Evolutionary conservation across 2,113 vertebrate species (phyloP).

Genomic region (Morphnarchus princeps): DNA sequence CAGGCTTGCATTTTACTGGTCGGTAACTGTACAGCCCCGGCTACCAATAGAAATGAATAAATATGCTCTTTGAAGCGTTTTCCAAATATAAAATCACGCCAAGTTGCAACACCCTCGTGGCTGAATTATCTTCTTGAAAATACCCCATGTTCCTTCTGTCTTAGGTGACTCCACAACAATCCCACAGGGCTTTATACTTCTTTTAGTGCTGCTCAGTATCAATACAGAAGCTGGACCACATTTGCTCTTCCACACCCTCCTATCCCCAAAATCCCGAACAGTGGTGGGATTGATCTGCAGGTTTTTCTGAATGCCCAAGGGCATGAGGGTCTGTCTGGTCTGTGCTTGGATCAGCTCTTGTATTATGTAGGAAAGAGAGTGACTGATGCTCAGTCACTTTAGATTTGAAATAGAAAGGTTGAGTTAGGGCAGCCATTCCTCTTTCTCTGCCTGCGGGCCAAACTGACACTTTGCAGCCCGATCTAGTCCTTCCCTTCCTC

Average conservation of each 20-base stretch:
- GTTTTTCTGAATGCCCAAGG: background rate
- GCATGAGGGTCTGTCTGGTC: background rate
- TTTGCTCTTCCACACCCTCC: background rate
- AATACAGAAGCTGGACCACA: background rate
- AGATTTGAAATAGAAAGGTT: background rate
- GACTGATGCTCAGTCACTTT: background rate
- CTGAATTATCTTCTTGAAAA: background rate
- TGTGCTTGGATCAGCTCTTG: background rate
- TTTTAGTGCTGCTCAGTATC: background rate
- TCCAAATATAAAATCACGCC: background rate
- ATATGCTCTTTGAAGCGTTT: background rate
- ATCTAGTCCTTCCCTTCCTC: background rate
- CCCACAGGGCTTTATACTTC: background rate
- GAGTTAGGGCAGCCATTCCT: background rate
- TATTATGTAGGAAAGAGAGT: background rate
- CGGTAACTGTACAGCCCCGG: background rate
- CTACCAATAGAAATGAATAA: background rate
- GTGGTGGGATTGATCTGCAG: background rate
- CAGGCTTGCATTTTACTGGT: background rate
- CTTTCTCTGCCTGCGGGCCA: background rate
- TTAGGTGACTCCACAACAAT: background rate
- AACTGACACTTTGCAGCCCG: background rate
- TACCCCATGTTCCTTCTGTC: background rate
- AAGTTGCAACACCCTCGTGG: background rate
- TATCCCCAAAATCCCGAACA: background rate